Percentiles rank a stretch among this genome's conserved stretches.
These are phyloP conservation scores for Palythoa heliodiscus DNA, from an alignment of 92 coral and sea anemone genomes.

Conservation along the genomic window DNA sequence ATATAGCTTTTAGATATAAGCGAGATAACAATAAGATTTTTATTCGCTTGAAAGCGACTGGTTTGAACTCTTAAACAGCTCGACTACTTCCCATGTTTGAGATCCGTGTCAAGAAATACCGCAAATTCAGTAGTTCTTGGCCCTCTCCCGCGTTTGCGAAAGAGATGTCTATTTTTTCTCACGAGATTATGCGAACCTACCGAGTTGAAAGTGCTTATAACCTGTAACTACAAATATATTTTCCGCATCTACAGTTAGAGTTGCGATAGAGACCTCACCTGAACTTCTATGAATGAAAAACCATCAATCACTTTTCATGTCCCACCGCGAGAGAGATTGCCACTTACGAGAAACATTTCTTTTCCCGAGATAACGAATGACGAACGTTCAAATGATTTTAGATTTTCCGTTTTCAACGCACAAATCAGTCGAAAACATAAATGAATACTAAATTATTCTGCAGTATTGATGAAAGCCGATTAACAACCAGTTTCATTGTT, in stretches of 20 bases:
- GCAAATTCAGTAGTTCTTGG: neutral
- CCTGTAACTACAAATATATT: conserved; percentile 1
- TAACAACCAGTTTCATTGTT: conserved; percentile 44
- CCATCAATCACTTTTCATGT: neutral
- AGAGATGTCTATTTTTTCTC: neutral
- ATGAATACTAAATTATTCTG: conserved; percentile 40
- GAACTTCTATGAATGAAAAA: neutral
- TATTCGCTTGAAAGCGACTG: neutral
- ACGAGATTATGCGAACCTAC: neutral
- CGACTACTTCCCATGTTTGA: neutral
- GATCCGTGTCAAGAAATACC: neutral
- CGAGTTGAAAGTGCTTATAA: conserved; percentile 14
- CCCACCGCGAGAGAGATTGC: neutral
- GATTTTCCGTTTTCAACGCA: conserved; percentile 37
- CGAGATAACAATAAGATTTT: neutral
- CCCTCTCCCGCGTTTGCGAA: neutral
- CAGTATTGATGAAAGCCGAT: conserved; percentile 36
- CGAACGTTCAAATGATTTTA: conserved; percentile 11
- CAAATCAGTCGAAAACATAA: conserved; percentile 39
- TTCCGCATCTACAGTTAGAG: conserved; percentile 1
- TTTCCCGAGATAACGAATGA: neutral
- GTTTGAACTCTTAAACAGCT: neutral
- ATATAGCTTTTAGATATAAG: neutral
- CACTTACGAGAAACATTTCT: neutral
- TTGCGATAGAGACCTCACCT: conserved; percentile 13